These are phyloP conservation scores for Decapterus maruadsi DNA, from an alignment of 2,797 vertebrate genomes.

Conservation along the genomic window DNA sequence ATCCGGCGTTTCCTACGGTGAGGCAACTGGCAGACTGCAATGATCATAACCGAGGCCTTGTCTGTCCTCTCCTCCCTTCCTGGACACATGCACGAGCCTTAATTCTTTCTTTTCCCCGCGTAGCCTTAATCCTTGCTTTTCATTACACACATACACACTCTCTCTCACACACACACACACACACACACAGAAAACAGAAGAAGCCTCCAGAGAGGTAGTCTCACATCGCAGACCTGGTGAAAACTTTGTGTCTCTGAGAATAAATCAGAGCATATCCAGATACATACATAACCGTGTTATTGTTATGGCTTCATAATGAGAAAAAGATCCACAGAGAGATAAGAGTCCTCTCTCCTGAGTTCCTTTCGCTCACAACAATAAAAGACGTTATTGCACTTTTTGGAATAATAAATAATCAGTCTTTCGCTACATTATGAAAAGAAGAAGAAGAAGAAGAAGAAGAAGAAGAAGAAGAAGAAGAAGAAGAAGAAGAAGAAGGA, in stretches of 20 bases:
- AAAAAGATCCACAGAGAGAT: not conserved
- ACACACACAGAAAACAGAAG: not conserved
- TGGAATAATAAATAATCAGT: not conserved
- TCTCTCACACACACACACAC: not conserved
- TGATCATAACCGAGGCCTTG: slow-evolving; percentile 99
- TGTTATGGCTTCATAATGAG: not conserved
- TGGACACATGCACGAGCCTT: slow-evolving; percentile 42
- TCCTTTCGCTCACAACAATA: slow-evolving; percentile 55
- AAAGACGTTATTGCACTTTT: slow-evolving; percentile 37
- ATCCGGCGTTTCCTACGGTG: slow-evolving; percentile 79
- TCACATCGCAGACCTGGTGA: slow-evolving; percentile 18
- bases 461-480: too few species aligned
- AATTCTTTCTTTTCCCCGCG: slow-evolving; percentile 39
- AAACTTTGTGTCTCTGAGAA: not conserved
- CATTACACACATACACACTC: not conserved
- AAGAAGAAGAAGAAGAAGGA: too few species aligned
- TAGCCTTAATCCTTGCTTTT: slow-evolving; percentile 24
- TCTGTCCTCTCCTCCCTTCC: slow-evolving; percentile 70
- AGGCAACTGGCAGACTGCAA: slow-evolving; percentile 87
- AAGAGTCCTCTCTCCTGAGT: not conserved
- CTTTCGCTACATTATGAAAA: slow-evolving; percentile 15
- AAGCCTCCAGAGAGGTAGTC: not conserved
- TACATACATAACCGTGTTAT: not conserved
- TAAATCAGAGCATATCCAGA: not conserved
- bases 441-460: too few species aligned